Evolutionary conservation across 2,113 vertebrate species (phyloP).

Genomic region (Neotragus pygmaeus): DNA sequence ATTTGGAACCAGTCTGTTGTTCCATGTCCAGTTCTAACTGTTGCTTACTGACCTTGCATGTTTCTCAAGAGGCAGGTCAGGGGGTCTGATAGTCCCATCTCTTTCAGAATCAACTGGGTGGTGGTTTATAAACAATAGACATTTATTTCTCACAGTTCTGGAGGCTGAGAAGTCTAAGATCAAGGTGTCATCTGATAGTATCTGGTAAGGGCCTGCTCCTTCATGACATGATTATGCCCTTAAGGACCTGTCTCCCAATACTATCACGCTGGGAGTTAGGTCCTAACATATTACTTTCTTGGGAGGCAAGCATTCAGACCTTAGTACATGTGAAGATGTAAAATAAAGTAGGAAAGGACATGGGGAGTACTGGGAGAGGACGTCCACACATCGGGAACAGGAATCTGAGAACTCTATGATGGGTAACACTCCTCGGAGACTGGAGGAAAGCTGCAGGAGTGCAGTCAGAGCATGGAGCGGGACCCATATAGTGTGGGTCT

Average conservation of each 20-base stretch:
- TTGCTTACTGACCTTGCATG: too few relatives aligned
- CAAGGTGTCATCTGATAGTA: not conserved
- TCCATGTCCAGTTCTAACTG: too few relatives aligned
- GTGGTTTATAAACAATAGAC: not conserved
- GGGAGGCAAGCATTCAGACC: not conserved
- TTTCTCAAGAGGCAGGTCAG: too few relatives aligned
- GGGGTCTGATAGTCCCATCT: too few relatives aligned
- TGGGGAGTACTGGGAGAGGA: not conserved
- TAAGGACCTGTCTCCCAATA: not conserved
- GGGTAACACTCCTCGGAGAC: not conserved
- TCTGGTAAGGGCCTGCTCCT: not conserved
- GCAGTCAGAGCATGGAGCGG: fast-evolving
- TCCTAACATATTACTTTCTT: not conserved
- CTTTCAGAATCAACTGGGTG: too few relatives aligned
- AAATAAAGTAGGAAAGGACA: not conserved
- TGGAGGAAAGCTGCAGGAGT: not conserved
- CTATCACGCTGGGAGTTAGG: not conserved
- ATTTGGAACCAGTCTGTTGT: too few relatives aligned
- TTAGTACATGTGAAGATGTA: not conserved
- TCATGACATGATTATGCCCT: not conserved
- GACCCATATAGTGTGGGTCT: fast-evolving
- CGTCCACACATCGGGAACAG: not conserved
- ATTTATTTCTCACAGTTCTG: not conserved
- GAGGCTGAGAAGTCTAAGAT: not conserved
- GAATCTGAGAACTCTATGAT: not conserved